phyloP scores from a whole-genome alignment of 1,140 invertebrate species.

The Habropoda laboriosa region DNA sequence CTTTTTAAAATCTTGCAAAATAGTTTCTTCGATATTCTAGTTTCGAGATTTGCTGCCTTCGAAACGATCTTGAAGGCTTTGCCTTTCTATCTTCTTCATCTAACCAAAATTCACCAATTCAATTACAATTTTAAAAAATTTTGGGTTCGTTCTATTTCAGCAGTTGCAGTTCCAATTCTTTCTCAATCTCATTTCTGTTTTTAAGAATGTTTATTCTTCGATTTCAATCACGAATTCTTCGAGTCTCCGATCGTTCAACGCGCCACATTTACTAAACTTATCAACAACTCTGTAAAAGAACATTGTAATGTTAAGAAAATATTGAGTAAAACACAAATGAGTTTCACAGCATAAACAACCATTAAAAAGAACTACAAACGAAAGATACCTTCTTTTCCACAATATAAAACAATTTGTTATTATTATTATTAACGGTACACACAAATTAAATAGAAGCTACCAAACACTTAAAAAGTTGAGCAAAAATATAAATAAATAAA shows the following conservation, averaged over 20 bases:
- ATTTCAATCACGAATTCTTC: background rate
- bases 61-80: too few relatives aligned
- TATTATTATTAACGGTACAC: background rate
- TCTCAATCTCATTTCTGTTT: background rate
- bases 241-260: background rate
- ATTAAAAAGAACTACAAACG: background rate
- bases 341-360: too few relatives aligned
- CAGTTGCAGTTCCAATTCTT: background rate
- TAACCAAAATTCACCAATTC: background rate
- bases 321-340: background rate
- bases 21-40: too few relatives aligned
- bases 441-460: background rate
- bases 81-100: too few relatives aligned
- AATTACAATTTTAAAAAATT: background rate
- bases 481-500: background rate
- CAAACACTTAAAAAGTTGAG: too few relatives aligned
- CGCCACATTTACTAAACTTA: background rate
- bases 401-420: too few relatives aligned
- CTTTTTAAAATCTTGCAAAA: too few relatives aligned
- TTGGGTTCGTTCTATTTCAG: background rate
- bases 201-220: background rate
- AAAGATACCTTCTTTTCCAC: too few relatives aligned
- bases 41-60: too few relatives aligned
- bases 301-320: background rate
- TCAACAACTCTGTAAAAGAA: slow-evolving; percentile 14